Evolutionary conservation across 2,797 vertebrate species (phyloP).

Genomic region (Hypotaenidia philippensis): DNA sequence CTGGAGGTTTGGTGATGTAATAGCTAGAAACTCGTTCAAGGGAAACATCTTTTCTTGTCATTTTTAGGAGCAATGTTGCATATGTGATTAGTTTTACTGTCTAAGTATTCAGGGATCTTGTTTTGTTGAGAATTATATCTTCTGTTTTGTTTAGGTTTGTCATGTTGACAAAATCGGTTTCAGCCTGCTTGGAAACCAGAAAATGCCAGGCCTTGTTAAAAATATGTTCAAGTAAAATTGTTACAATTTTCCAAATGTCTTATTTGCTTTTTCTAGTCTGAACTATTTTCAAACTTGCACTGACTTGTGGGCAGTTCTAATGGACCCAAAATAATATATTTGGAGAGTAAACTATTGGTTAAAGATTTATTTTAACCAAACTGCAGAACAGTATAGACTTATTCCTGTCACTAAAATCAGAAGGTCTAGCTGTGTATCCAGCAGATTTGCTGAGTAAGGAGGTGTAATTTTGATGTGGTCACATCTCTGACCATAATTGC

Average conservation of each 20-base stretch:
- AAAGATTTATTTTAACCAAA: slow-evolving; percentile 1
- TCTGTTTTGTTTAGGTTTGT: slow-evolving; percentile 1
- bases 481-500: slow-evolving; percentile 21
- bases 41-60: background rate
- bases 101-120: background rate
- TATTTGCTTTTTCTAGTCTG: background rate
- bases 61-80: background rate
- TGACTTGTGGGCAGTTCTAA: background rate
- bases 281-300: slow-evolving; percentile 14
- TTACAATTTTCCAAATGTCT: background rate
- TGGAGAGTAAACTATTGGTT: background rate
- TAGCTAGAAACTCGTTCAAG: background rate
- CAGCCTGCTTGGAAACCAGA: background rate
- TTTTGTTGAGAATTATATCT: background rate
- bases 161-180: background rate
- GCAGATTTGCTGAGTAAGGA: slow-evolving; percentile 58
- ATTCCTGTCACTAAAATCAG: slow-evolving; percentile 1
- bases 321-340: background rate
- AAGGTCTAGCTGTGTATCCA: background rate
- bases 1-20: background rate
- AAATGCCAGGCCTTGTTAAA: background rate
- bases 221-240: background rate
- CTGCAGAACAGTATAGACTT: background rate
- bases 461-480: slow-evolving; percentile 22
- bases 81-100: background rate